Evolutionary conservation across 2,888 invertebrate species (phyloP), one percentile per base, ranked within the genome.

Genomic region (Silvanus unidentatus): DNA sequence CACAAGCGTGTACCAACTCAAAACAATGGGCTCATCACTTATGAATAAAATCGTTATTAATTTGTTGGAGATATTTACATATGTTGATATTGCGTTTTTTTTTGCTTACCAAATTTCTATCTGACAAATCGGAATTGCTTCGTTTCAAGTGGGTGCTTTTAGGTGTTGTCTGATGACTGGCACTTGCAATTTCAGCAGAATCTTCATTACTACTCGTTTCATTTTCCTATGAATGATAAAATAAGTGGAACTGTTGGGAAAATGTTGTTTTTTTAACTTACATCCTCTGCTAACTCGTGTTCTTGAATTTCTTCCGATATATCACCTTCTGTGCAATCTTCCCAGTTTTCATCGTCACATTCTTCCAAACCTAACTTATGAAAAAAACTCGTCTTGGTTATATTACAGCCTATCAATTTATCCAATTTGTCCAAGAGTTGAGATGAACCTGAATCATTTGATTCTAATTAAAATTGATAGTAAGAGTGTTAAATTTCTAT

Each of bases 281-380:
- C 54, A 44, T 43, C 50, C 40, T 51, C 52, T 22, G 28, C 42
- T 29, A 48, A 27, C 13, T 42, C 29, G 5, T 35, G n/a, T 37
- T 37, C 30, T 28, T 32, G 45, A 10, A 45, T 39, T 6, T 52
- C 56, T 44, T 58, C 58, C 14, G 48, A 49, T 30, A 54, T 47
- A 35, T 59, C 53, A 41, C 53, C 54, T 42, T 60, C 59, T 34
- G 54, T 52, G 47, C 57, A 60, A 45, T 66, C 65, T 49, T 67
- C 64, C 63, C 64, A 66, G 32, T 51, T 54, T 27, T 65, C 65
- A 30, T 64, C 63, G 42, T 66, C 63, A 52, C 68, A 68, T 52
- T 68, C 65, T 45, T 63, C 63, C 40, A 69, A 55, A 5, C 67
- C 68, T 47, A 69, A 55, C 48, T 68, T 63, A 54, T 64, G 68